Evolutionary conservation across 2,888 invertebrate species (phyloP), one percentile per base, ranked within the genome.

Genomic region (Chaetogeoica ovagalla): DNA sequence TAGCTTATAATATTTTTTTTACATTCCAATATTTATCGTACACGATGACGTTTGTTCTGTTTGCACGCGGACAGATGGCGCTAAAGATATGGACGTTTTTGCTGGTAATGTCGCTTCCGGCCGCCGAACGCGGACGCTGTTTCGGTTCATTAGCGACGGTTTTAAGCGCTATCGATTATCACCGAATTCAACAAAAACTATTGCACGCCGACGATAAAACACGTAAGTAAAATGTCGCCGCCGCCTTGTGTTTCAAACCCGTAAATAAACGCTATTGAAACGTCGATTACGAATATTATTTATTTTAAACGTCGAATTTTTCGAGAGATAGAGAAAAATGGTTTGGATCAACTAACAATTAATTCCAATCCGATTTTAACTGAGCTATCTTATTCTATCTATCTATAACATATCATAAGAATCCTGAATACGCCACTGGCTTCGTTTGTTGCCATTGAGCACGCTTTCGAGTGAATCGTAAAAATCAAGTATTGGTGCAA

Each of bases 81-180:
- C 69, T 82, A 59, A 82, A 82, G 69, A 73, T 82, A 69, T 83
- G 83, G 83, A 81, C 82, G 66, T 83, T 83, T 70, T 63, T 83
- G 9, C 66, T 83, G 21, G 82, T 82, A 39, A 83, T 83, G 83
- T 82, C 82, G 39, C 66, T 83, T 17, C 83, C 83, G 37, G 83
- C 82, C 39, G 73, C 72, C 19, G 72, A 71, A 6, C 81, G 19
- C 57, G 81, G 75, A 43, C 75, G 57, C 66, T 43, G 75, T 57
- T 75, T 66, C 66, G 74, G 74, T 75, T 75, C 75, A 59, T 75
- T 66, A 57, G 75, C 75, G 66, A 66, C 75, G 11, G 57, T 68
- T 19, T 39, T 66, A 23, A 66, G 43, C 66, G n/a, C 13, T 66
- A 59, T 66, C 43, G 75, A 75, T 75, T 81, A 43, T 69, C 81